These are phyloP conservation scores for Bergia puertoricense DNA, from an alignment of 92 coral and sea anemone species.

Conservation along the genomic window DNA sequence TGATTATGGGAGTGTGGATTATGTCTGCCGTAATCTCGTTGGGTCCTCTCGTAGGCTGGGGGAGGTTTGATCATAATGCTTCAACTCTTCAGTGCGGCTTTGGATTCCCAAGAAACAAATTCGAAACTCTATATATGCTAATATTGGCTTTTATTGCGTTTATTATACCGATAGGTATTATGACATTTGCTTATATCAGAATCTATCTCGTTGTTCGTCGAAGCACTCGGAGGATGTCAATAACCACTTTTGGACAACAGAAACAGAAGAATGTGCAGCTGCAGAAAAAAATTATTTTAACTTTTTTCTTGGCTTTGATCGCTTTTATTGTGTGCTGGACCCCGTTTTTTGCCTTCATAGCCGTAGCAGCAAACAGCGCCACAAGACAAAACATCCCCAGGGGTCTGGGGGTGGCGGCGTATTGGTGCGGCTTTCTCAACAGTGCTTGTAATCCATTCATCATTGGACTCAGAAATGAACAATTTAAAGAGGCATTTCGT, in stretches of 20 bases:
- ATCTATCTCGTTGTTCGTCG: conserved; percentile 62
- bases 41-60: conserved; percentile 88
- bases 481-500: conserved; percentile 60
- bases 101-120: conserved; percentile 66
- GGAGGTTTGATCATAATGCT: conserved; percentile 66
- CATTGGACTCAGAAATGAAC: conserved; percentile 76
- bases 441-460: conserved; percentile 88
- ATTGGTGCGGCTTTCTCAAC: conserved; percentile 82
- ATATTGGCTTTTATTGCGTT: conserved; percentile 68
- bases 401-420: conserved; percentile 84
- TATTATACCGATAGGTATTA: conserved; percentile 62
- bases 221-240: conserved; percentile 76
- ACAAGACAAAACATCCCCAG: conserved; percentile 65
- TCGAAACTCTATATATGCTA: conserved; percentile 66
- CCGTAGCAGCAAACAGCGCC: conserved; percentile 64
- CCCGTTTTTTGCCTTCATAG: conserved; percentile 76
- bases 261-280: conserved; percentile 46
- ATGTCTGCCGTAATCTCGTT: conserved; percentile 66
- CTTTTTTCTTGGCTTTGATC: conserved; percentile 79
- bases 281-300: conserved; percentile 62
- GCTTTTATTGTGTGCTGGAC: conserved; percentile 84
- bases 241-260: conserved; percentile 55
- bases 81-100: conserved; percentile 85
- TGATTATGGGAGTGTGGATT: conserved; percentile 70
- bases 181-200: conserved; percentile 68